Conservation (phyloP, 2,113 vertebrate species). For the Heloderma charlesbogerti region DNA sequence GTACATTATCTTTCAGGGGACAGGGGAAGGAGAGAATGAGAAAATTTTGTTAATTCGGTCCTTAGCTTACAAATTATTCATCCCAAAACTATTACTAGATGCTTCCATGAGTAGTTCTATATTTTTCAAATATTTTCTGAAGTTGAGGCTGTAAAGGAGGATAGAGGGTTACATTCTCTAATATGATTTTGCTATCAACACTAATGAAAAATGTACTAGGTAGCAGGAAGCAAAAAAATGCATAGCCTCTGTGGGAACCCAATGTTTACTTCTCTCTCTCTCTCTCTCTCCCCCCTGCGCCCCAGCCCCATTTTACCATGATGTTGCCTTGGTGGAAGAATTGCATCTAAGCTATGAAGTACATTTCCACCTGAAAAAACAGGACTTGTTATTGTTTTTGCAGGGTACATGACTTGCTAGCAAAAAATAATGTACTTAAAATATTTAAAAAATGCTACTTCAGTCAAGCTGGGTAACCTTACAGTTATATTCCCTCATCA, state of each 20-base stretch:
- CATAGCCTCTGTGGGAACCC: constrained; percentile 9
- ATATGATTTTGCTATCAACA: no score
- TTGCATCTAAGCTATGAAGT: constrained; percentile 37
- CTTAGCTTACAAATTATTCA: constrained; percentile 56
- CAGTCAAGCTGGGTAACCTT: no score
- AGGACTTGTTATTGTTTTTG: constrained; percentile 49
- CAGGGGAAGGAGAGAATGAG: no score
- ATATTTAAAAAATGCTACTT: no score
- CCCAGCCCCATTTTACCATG: not conserved
- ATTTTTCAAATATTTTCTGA: constrained; percentile 27
- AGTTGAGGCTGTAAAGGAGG: not conserved
- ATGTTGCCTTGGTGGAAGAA: not conserved
- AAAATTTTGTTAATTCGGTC: no score
- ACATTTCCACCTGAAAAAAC: constrained; percentile 65
- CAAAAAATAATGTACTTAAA: no score
- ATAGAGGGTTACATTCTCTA: not conserved
- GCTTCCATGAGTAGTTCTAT: not conserved
- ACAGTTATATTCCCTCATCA: no score
- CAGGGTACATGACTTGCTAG: constrained; percentile 53
- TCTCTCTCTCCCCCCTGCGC: no score
- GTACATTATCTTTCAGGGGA: no score
- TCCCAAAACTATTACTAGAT: constrained; percentile 25
- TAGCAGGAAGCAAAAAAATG: constrained; percentile 9
- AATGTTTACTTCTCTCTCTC: constrained; percentile 19
- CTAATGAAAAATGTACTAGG: no score